Percentiles rank a stretch among this genome's conserved stretches.
phyloP scores from a whole-genome alignment of 2,888 invertebrate genomes.

The Papilio elwesi region DNA sequence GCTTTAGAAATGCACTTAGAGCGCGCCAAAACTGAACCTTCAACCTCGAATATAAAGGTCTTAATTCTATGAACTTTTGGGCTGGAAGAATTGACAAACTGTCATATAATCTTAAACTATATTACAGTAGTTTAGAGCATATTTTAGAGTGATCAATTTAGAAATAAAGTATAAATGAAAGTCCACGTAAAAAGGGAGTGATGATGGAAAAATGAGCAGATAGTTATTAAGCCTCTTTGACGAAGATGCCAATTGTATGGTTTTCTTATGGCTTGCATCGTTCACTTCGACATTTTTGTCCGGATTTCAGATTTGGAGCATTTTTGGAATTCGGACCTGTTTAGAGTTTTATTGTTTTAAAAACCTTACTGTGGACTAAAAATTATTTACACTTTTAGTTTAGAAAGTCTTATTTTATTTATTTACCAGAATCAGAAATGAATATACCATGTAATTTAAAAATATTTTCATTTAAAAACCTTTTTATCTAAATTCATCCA shows the following conservation, averaged over 20 bases:
- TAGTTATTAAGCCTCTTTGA: constrained; percentile 75
- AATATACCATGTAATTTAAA: neutral
- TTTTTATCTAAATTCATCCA: too few species aligned
- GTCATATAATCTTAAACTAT: constrained; percentile 24
- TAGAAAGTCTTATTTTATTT: too few species aligned
- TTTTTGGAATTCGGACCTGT: constrained; percentile 48
- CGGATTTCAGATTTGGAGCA: constrained; percentile 51
- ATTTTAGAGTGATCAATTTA: constrained; percentile 42
- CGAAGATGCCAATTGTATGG: constrained; percentile 71
- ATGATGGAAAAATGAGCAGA: constrained; percentile 76
- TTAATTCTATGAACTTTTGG: constrained; percentile 36
- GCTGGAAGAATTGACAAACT: neutral
- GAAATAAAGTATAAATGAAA: constrained; percentile 44
- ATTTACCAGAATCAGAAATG: too few species aligned
- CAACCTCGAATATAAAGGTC: constrained; percentile 36
- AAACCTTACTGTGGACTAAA: constrained; percentile 1
- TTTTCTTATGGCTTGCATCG: constrained; percentile 56
- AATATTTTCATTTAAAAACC: neutral
- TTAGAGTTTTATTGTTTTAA: constrained; percentile 2
- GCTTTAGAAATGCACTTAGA: constrained; percentile 57
- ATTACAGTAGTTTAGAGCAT: constrained; percentile 23
- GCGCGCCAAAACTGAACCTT: constrained; percentile 41
- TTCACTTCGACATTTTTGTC: constrained; percentile 49
- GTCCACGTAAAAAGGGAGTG: constrained; percentile 61
- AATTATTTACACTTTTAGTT: neutral